Percentiles rank a stretch among this genome's conserved stretches.
phyloP scores from a whole-genome alignment of 2,113 vertebrate species.

The Nannospalax galili region DNA sequence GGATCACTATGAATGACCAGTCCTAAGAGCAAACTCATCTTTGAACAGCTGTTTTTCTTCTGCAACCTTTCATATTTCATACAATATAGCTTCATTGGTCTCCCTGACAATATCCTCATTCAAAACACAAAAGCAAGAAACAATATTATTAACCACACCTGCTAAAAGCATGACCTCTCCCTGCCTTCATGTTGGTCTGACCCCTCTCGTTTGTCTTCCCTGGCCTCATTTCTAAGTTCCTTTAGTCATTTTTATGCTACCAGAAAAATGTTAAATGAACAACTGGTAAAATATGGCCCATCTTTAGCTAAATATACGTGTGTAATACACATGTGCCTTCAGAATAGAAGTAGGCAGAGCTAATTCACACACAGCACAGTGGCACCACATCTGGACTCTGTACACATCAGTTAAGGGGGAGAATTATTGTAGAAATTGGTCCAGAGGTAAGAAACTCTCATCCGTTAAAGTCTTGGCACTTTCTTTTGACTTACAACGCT shows the following conservation, averaged over 20 bases:
- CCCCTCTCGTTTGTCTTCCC: constrained; percentile 5
- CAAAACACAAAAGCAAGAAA: constrained; percentile 52
- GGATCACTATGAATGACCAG: neutral
- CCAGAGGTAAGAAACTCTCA: constrained; percentile 40
- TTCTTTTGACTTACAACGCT: constrained; percentile 5
- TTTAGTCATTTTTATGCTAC: constrained; percentile 46
- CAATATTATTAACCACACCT: neutral
- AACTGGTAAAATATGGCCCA: constrained; percentile 36
- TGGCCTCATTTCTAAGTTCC: constrained; percentile 42
- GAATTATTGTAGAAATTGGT: constrained; percentile 16
- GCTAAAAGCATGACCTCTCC: constrained; percentile 10
- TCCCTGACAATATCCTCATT: constrained; percentile 43
- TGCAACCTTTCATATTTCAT: constrained; percentile 38
- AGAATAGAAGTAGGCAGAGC: constrained; percentile 58
- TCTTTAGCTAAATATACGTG: constrained; percentile 45
- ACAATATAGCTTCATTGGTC: neutral
- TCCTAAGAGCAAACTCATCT: neutral
- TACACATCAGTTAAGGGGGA: constrained; percentile 41
- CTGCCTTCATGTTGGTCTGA: constrained; percentile 5
- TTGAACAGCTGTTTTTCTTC: constrained; percentile 45
- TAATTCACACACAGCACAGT: constrained; percentile 58
- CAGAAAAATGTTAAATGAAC: constrained; percentile 53
- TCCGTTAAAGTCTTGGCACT: constrained; percentile 36
- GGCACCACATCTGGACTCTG: constrained; percentile 65
- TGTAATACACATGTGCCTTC: constrained; percentile 54